Evolutionary conservation across 2,113 vertebrate genomes (phyloP), one percentile per base, ranked within the genome.

Genomic region (Narcine bancroftii): DNA sequence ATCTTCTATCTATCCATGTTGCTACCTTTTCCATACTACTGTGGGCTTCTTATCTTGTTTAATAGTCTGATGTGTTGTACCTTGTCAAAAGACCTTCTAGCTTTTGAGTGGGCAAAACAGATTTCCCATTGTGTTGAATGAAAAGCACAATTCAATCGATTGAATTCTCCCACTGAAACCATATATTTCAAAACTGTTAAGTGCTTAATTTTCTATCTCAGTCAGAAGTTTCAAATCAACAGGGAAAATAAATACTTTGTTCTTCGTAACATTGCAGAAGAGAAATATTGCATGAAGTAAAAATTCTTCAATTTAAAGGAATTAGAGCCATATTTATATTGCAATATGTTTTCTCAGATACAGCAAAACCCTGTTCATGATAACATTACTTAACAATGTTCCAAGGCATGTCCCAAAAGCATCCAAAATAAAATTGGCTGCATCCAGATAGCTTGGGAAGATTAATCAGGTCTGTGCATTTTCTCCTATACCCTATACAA

Each of bases 341-440:
- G 77, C 45, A 83, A 33, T 83, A 7, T 50, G 29, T 13, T 50
- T 53, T 50, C 50, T 26, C 50, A 50, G 0, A 53, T 2, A 21
- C 0, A 17, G 47, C 26, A 10, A 33, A 0, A 26, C 50, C 45
- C 26, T 11, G 11, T 24, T 45, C 47, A 29, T 19, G 42, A 77
- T 42, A 77, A 79, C 47, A 45, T 29, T 13, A 53, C 1, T 33
- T 29, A 36, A 56, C 17, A 36, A 36, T 60, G 17, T 17, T 85
- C 4, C 72, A 5, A n/a, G 33, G 10, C 92, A 92, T 94, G 33
- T 93, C 56, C 89, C 92, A 92, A 50, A 63, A 66, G 89, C 66
- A 39, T 71, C 63, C 92, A 63, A 85, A 66, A 39, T 47, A 79
- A 10, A 47, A 33, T 24, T 26, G 29, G 10, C 29, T n/a, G 50